These are phyloP conservation scores for Garrulus glandarius DNA, from an alignment of 2,797 vertebrate genomes.

Conservation along the genomic window DNA sequence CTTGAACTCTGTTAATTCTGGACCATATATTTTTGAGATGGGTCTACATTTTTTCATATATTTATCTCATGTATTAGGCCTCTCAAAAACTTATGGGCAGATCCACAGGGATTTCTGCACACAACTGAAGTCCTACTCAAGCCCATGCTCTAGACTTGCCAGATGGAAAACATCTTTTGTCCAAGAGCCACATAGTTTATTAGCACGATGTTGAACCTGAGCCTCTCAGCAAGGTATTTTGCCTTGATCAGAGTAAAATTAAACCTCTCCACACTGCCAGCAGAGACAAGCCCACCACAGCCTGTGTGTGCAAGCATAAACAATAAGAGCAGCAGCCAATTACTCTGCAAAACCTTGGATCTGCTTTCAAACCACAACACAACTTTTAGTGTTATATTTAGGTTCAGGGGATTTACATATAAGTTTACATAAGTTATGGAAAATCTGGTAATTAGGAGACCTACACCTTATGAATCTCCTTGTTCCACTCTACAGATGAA, in stretches of 20 bases:
- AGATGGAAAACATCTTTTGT: background rate
- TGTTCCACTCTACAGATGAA: background rate
- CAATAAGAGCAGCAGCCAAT: background rate
- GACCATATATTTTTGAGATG: background rate
- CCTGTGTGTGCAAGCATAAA: background rate
- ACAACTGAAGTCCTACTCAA: background rate
- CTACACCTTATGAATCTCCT: background rate
- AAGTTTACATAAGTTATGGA: background rate
- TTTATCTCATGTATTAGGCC: background rate
- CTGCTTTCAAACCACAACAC: background rate
- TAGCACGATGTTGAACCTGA: conserved; percentile 5
- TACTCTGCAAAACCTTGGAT: background rate
- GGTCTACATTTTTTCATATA: background rate
- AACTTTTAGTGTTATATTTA: background rate
- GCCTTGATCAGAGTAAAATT: background rate
- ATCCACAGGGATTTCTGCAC: background rate
- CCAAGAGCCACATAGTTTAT: conserved; percentile 4
- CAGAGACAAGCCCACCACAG: background rate
- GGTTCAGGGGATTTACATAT: background rate
- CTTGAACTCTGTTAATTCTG: background rate
- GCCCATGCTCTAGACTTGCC: background rate
- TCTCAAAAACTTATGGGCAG: background rate
- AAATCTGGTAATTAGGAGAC: background rate
- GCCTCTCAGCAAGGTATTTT: conserved; percentile 2
- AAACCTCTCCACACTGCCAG: background rate